A percentile compares a stretch with the other conserved stretches of the same genome.
Conservation (phyloP, 2,113 vertebrate genomes). For the Odobenus rosmarus region DNA sequence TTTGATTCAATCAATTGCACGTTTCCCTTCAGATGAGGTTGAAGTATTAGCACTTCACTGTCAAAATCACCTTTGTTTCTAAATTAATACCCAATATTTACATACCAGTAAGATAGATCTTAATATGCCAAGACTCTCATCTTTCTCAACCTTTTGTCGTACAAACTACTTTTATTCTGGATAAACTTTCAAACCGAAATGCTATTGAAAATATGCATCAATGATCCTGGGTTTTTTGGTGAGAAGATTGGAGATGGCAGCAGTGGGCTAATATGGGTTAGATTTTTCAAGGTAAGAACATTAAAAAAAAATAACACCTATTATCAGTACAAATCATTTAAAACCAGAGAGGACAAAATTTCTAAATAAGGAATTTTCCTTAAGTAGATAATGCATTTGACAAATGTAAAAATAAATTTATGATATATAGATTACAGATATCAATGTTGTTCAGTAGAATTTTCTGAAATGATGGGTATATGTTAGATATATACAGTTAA, state of each 20-base stretch:
- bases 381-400: not conserved
- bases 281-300: not conserved
- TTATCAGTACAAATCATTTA: not conserved
- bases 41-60: constrained; percentile 63
- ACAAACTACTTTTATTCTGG: not conserved
- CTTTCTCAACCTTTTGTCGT: constrained; percentile 37
- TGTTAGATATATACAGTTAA: fast-evolving
- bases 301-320: not conserved
- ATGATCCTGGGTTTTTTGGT: not conserved
- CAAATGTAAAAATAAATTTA: not conserved
- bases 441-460: not conserved
- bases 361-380: not conserved
- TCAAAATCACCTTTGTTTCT: constrained; percentile 70
- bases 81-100: constrained; percentile 71
- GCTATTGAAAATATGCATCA: not conserved
- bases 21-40: constrained; percentile 51
- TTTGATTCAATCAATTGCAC: constrained; percentile 61
- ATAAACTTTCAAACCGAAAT: constrained; percentile 15
- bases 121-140: not conserved
- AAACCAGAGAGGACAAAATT: not conserved
- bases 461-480: not conserved
- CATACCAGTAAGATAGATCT: constrained; percentile 23
- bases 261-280: not conserved
- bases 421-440: not conserved
- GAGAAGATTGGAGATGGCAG: not conserved